Base-by-base conservation (phyloP, 2,113 vertebrate species). In the Eudyptes chrysolophus region DNA sequence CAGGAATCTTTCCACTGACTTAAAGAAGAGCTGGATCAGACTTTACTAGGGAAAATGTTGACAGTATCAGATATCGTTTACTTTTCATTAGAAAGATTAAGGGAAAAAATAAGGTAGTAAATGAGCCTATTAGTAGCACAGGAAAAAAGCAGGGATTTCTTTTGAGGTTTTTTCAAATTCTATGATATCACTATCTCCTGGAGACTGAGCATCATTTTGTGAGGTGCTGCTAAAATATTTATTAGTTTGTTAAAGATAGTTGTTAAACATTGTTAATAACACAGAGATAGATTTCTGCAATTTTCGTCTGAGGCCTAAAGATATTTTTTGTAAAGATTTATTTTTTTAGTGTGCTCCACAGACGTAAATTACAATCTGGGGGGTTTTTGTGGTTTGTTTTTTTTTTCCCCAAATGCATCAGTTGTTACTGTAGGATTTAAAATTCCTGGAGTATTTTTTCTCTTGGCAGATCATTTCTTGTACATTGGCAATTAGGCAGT, bases 31-130 rank as follows among this genome's bases (percentile, higher is more conserved):
- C 70, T 93, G 96, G 93, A 97, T 88, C 36, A 16, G 93, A 70
- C 92, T 96, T 94, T 94, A 92, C 93, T 97, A 88, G 82, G 96
- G 94, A 97, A 97, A 97, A 97, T 97, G 94, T 96, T 97, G 95
- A 94, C 84, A 88, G 75, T 91, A 92, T 96, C 82, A 85, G 51
- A 87, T 97, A 94, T 80, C 66, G 1, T 95, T 96, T 94, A 86
- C 70, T 96, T 97, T 96, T 96, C 89, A 90, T 97, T 97, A 96
- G 92, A 77, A 96, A 89, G 79, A 95, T 96, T 91, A 88, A 85
- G 95, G 94, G 87, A 79, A 96, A 93, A 93, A 94, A 95, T 78
- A 84, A 94, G 65, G 60, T 77, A 87, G 69, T 77, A 93, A 94
- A 92, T 87, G 78, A 95, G 25, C n/a, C 79, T 94, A 97, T 96